Conservation (phyloP, 2,113 vertebrate species). For the Microtus pennsylvanicus region DNA sequence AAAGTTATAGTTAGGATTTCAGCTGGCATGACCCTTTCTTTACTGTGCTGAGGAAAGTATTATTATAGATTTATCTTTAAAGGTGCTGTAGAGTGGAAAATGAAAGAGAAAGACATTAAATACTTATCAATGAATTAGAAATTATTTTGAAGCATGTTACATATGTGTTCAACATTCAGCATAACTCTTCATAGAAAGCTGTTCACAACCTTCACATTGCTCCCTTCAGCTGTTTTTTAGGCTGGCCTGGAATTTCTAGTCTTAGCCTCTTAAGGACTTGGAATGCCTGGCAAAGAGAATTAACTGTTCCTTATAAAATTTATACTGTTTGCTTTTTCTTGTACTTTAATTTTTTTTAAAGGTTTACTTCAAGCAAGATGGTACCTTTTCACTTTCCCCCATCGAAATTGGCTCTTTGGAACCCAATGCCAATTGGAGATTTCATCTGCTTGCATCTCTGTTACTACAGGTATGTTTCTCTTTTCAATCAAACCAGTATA, state of each 20-base stretch:
- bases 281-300: neutral
- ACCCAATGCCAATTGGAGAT: conserved; percentile 90
- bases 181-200: conserved; percentile 8
- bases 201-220: neutral
- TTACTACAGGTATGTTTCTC: conserved; percentile 90
- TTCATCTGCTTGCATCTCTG: conserved; percentile 88
- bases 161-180: neutral
- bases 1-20: conserved; percentile 3
- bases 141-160: conserved; percentile 27
- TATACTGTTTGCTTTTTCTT: conserved; percentile 44
- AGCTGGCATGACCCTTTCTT: conserved; percentile 11
- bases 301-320: conserved; percentile 44
- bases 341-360: conserved; percentile 68
- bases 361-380: conserved; percentile 82
- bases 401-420: conserved; percentile 93
- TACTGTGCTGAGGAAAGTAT: neutral
- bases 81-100: neutral
- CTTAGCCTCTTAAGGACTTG: neutral
- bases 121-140: neutral
- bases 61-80: conserved; percentile 3
- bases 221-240: neutral
- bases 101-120: neutral
- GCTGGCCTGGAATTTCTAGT: neutral
- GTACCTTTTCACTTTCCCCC: conserved; percentile 92
- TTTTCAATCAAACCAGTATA: conserved; percentile 49